phyloP scores from a whole-genome alignment of 1,140 invertebrate species.

The Musca domestica region DNA sequence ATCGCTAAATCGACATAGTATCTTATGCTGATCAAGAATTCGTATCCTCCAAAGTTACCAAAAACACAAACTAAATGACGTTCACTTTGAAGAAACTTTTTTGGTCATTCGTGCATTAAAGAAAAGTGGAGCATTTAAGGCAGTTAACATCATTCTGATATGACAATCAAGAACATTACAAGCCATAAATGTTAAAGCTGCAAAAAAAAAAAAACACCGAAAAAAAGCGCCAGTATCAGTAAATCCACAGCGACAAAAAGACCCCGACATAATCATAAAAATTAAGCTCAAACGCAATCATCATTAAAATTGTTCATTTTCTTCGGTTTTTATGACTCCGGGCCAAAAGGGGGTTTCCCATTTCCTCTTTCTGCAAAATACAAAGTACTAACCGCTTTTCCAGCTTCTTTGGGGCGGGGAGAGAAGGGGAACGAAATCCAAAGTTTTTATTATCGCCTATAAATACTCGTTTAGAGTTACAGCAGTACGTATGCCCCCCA shows the following conservation, averaged over 20 bases:
- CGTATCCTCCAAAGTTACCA: too few relatives aligned
- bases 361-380: not conserved
- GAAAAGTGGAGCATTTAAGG: too few relatives aligned
- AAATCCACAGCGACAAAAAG: not conserved
- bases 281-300: constrained; percentile 21
- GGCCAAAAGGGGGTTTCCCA: constrained; percentile 3
- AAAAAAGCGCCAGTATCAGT: not conserved
- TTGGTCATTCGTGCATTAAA: too few relatives aligned
- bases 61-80: too few relatives aligned
- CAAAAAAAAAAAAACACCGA: not conserved
- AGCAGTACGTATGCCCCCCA: too few relatives aligned
- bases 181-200: too few relatives aligned
- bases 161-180: too few relatives aligned
- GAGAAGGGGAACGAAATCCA: not conserved
- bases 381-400: not conserved
- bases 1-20: too few relatives aligned
- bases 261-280: constrained; percentile 4
- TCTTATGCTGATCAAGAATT: too few relatives aligned
- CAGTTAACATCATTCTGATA: too few relatives aligned
- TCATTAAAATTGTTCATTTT: constrained; percentile 17
- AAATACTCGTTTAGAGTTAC: constrained; percentile 3
- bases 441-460: constrained; percentile 17
- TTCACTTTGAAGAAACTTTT: too few relatives aligned
- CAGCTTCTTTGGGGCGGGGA: not conserved
- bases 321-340: constrained; percentile 7